Conservation (phyloP, 2,888 invertebrate species). For the Eupsilia transversa region DNA sequence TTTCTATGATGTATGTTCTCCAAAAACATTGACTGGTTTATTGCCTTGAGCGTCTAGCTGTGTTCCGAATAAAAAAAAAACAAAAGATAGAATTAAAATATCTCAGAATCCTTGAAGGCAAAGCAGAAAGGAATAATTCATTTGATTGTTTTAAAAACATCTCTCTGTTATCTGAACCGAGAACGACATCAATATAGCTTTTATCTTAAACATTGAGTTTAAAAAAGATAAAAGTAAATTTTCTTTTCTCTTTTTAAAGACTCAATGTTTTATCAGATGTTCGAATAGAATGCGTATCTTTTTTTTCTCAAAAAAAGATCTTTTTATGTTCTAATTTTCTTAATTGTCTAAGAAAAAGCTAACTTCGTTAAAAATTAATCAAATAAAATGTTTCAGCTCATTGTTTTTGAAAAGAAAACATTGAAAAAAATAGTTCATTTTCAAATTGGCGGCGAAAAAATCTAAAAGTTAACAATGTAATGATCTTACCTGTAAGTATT, state of each 20-base stretch:
- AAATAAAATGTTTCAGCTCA: constrained; percentile 8
- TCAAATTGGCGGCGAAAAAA: constrained; percentile 23
- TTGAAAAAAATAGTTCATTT: background rate
- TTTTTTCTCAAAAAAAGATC: constrained; percentile 1
- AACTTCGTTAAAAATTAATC: constrained; percentile 37
- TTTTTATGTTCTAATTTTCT: constrained; percentile 12
- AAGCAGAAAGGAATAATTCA: constrained; percentile 39
- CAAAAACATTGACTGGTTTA: background rate
- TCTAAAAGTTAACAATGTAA: constrained; percentile 1
- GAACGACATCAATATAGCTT: constrained; percentile 29
- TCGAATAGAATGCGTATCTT: constrained; percentile 21
- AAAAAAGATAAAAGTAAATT: too few relatives aligned
- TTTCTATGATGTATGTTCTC: background rate
- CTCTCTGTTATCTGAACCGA: constrained; percentile 18
- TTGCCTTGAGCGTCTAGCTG: background rate
- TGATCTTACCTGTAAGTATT: constrained; percentile 18
- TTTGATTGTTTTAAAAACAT: constrained; percentile 27
- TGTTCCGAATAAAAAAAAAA: constrained; percentile 7
- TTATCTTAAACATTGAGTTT: too few relatives aligned
- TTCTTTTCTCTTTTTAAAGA: constrained; percentile 21
- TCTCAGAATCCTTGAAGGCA: background rate
- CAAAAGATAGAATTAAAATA: constrained; percentile 26
- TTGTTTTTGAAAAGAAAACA: constrained; percentile 9
- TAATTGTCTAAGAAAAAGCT: constrained; percentile 14
- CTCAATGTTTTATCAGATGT: constrained; percentile 27